Conservation (phyloP, 2,888 invertebrate species). For the Sarcophaga variegata region DNA sequence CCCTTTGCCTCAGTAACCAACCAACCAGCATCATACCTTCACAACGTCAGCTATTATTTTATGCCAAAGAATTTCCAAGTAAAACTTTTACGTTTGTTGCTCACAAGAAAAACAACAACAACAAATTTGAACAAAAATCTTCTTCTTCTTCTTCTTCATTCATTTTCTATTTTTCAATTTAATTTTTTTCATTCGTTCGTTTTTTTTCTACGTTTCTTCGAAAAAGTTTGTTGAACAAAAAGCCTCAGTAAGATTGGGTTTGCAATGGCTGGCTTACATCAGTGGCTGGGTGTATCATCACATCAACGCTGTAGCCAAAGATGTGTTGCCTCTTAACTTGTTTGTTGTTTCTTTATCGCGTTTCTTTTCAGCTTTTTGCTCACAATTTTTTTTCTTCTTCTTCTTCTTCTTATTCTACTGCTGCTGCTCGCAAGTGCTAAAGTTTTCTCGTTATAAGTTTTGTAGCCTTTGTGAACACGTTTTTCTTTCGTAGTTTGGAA, state of each 20-base stretch:
- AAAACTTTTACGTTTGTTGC: conserved; percentile 65
- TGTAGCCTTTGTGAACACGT: conserved; percentile 74
- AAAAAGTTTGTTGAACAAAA: conserved; percentile 66
- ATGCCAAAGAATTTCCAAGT: conserved; percentile 55
- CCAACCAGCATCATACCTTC: too few relatives aligned
- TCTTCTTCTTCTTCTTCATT: background rate
- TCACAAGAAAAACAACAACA: background rate
- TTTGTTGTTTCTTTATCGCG: conserved; percentile 79
- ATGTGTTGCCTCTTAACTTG: conserved; percentile 68
- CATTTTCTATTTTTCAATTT: too few relatives aligned
- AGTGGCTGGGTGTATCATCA: conserved; percentile 17
- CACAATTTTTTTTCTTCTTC: conserved; percentile 76
- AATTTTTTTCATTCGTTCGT: background rate
- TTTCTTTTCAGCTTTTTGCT: conserved; percentile 71
- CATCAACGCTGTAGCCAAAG: conserved; percentile 31
- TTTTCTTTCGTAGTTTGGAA: conserved; percentile 71
- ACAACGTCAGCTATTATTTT: conserved; percentile 34
- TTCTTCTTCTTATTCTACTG: conserved; percentile 17
- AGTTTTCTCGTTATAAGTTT: conserved; percentile 83
- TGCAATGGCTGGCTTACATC: conserved; percentile 6
- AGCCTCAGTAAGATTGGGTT: conserved; percentile 44
- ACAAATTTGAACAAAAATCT: conserved; percentile 63
- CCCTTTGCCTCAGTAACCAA: too few relatives aligned
- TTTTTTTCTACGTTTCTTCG: conserved; percentile 4
- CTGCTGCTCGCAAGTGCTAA: conserved; percentile 80